phyloP scores from a whole-genome alignment of 2,888 invertebrate species.

The Andricus quercusramuli region DNA sequence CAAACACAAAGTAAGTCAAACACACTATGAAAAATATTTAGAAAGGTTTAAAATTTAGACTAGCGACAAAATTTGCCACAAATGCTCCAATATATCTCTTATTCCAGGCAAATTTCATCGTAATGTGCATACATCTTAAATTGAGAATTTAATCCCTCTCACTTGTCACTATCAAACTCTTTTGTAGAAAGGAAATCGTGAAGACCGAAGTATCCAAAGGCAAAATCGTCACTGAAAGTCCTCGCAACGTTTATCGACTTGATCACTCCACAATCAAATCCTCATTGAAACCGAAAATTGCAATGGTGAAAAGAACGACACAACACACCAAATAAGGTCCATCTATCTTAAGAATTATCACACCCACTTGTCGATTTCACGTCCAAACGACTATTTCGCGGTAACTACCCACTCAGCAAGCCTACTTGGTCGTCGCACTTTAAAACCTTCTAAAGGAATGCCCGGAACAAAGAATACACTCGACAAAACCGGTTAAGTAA shows the following conservation, averaged over 20 bases:
- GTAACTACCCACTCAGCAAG: constrained; percentile 8
- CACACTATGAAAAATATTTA: not conserved
- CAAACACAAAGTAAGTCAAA: not conserved
- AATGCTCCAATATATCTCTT: not conserved
- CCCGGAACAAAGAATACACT: constrained; percentile 26
- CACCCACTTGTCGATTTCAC: constrained; percentile 57
- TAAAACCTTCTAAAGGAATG: not conserved
- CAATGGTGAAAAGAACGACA: constrained; percentile 44
- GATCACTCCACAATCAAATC: not conserved
- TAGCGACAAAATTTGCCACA: not conserved
- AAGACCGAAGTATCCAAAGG: constrained; percentile 1
- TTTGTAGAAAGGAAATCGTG: not conserved
- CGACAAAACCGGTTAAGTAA: not conserved
- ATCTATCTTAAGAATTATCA: constrained; percentile 48
- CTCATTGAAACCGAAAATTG: constrained; percentile 1
- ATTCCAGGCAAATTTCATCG: not conserved
- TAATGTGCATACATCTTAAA: too few species aligned
- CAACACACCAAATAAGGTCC: constrained; percentile 61
- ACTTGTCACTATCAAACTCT: not conserved
- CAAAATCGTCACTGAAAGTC: not conserved
- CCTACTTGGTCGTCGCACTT: constrained; percentile 17
- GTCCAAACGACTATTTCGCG: constrained; percentile 4
- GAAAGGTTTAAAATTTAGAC: not conserved
- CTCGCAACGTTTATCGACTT: not conserved
- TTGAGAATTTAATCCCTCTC: not conserved